These are phyloP conservation scores for Barnardius zonarius DNA, from an alignment of 2,113 vertebrate genomes.

Conservation along the genomic window DNA sequence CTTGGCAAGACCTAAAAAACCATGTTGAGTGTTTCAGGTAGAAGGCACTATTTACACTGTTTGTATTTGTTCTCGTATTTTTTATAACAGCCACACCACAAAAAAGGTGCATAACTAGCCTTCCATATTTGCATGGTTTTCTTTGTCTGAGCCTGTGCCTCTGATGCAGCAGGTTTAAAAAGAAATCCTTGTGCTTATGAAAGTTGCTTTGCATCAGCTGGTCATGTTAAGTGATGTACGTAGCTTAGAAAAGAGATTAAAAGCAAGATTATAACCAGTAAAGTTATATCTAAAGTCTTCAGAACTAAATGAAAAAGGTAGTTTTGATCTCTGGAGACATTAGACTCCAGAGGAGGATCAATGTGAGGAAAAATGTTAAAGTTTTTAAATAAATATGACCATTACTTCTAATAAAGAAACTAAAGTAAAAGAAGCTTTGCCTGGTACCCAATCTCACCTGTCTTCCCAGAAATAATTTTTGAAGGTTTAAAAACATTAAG, in stretches of 20 bases:
- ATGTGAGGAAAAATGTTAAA: not conserved
- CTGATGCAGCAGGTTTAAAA: not conserved
- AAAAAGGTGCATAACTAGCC: not conserved
- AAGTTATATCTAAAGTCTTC: not conserved
- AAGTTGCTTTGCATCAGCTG: not conserved
- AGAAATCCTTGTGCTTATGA: not conserved
- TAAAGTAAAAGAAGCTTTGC: not conserved
- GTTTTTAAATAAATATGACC: not conserved
- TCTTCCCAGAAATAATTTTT: not conserved
- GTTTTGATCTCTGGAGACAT: not conserved
- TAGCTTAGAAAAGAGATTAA: not conserved
- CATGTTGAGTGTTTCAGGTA: rapidly evolving
- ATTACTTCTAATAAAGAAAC: not conserved
- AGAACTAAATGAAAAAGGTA: not conserved
- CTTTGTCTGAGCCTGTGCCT: not conserved
- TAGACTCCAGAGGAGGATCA: not conserved
- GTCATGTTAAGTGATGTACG: not conserved
- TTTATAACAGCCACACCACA: not conserved
- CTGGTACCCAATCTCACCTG: not conserved
- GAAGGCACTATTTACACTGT: rapidly evolving
- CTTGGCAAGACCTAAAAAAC: not conserved
- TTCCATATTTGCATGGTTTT: not conserved
- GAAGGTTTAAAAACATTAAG: not conserved
- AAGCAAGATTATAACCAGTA: not conserved
- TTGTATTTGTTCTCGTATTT: not conserved